Percentiles rank a stretch among this genome's conserved stretches.
Conservation (phyloP, 2,888 invertebrate species). For the Drosophila fulvimacula region DNA sequence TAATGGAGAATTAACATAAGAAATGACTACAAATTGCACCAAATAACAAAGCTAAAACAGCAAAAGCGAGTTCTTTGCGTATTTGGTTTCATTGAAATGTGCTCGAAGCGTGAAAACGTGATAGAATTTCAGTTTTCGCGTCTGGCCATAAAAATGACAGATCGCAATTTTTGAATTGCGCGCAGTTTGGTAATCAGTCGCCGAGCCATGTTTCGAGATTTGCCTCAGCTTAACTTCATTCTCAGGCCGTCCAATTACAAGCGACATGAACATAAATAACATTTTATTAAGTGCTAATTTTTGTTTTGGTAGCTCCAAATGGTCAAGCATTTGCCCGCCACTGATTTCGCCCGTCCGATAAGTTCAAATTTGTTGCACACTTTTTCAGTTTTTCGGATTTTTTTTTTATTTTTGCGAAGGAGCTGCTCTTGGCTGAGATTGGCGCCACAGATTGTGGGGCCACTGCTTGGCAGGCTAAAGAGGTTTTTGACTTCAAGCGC, state of each 20-base stretch:
- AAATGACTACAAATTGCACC: constrained; percentile 73
- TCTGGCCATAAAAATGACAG: constrained; percentile 58
- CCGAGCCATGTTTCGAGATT: constrained; percentile 35
- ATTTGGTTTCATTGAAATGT: constrained; percentile 68
- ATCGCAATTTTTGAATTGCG: constrained; percentile 60
- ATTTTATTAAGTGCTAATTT: constrained; percentile 80
- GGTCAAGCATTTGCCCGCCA: constrained; percentile 39
- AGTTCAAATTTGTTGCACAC: constrained; percentile 47
- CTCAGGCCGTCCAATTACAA: constrained; percentile 62
- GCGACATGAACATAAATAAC: constrained; percentile 70
- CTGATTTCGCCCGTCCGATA: constrained; percentile 53
- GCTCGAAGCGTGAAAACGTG: constrained; percentile 76
- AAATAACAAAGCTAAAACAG: constrained; percentile 70
- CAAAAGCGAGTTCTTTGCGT: constrained; percentile 39
- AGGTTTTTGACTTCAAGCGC: background rate
- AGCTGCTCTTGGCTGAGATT: constrained; percentile 37
- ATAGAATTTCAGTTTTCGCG: constrained; percentile 60
- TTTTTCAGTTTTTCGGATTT: background rate
- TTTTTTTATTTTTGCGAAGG: too few species aligned
- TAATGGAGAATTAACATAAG: constrained; percentile 56
- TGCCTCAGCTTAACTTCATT: constrained; percentile 22
- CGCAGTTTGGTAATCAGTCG: constrained; percentile 60
- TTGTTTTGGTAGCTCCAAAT: constrained; percentile 57
- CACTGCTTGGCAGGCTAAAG: constrained; percentile 2
- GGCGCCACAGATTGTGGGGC: constrained; percentile 44